phyloP scores from a whole-genome alignment of 1,140 invertebrate species.

The Bombus haemorrhoidalis region DNA sequence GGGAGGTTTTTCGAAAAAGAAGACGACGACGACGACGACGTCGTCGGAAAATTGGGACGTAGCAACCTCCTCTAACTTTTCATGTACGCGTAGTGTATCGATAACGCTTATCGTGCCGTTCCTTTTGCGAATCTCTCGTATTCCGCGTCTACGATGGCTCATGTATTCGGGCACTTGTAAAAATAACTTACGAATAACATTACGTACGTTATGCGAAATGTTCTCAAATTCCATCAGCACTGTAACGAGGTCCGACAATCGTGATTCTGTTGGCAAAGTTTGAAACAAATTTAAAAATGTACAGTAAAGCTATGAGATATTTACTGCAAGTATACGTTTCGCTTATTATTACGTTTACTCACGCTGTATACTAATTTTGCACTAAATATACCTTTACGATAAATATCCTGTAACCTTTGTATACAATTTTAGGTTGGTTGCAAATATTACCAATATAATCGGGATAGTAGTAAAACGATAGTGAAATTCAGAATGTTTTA shows the following conservation, averaged over 20 bases:
- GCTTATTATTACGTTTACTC: too few species aligned
- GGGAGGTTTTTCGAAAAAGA: conserved; percentile 56
- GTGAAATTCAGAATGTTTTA: too few species aligned
- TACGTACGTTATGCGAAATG: background rate
- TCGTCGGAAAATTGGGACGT: conserved; percentile 62
- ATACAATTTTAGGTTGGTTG: too few species aligned
- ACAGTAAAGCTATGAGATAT: background rate
- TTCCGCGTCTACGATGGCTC: conserved; percentile 13
- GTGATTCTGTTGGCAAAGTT: background rate
- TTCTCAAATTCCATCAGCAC: background rate
- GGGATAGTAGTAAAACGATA: too few species aligned
- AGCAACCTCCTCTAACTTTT: conserved; percentile 40
- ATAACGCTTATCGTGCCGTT: conserved; percentile 64
- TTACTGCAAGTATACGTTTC: background rate
- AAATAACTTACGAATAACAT: background rate
- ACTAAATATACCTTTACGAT: too few species aligned
- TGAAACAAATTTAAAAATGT: background rate
- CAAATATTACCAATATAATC: too few species aligned
- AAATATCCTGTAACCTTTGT: too few species aligned
- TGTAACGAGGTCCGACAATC: background rate
- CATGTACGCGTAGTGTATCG: conserved; percentile 58
- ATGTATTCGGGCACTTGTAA: background rate
- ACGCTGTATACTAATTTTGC: too few species aligned
- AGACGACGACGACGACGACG: conserved; percentile 11
- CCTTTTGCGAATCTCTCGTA: conserved; percentile 11